Percentiles rank a stretch among this genome's conserved stretches.
Evolutionary conservation across 2,113 vertebrate genomes (phyloP).

Genomic region (Chunga burmeisteri): DNA sequence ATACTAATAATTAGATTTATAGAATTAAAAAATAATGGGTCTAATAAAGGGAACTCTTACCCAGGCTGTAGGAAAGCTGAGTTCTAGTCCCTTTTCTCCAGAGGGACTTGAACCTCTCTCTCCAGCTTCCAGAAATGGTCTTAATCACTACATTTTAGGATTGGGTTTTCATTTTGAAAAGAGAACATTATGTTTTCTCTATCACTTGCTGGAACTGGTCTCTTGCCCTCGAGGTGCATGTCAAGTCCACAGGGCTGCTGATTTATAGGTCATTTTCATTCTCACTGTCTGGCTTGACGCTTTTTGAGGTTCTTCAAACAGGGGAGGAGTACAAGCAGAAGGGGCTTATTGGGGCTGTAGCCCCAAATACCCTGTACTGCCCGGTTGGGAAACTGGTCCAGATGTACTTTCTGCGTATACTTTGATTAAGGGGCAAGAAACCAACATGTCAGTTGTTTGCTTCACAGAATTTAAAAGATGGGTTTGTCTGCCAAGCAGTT

Average conservation of each 20-base stretch:
- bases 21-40: neutral
- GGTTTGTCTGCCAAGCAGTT: neutral
- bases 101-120: neutral
- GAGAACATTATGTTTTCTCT: neutral
- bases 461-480: neutral
- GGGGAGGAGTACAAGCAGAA: neutral
- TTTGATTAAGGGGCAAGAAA: neutral
- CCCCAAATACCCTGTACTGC: neutral
- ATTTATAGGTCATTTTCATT: neutral
- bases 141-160: neutral
- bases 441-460: neutral
- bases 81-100: neutral
- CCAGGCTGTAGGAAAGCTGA: neutral
- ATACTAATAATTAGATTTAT: neutral
- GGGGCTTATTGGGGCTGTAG: neutral
- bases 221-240: neutral
- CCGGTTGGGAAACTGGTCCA: neutral
- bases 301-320: neutral
- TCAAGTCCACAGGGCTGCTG: neutral
- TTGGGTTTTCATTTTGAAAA: neutral
- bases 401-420: neutral
- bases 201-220: neutral
- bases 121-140: neutral
- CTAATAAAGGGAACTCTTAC: neutral
- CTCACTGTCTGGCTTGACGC: neutral